These are phyloP conservation scores for Leptoclinus maculatus DNA, from an alignment of 2,797 vertebrate genomes.

Conservation along the genomic window DNA sequence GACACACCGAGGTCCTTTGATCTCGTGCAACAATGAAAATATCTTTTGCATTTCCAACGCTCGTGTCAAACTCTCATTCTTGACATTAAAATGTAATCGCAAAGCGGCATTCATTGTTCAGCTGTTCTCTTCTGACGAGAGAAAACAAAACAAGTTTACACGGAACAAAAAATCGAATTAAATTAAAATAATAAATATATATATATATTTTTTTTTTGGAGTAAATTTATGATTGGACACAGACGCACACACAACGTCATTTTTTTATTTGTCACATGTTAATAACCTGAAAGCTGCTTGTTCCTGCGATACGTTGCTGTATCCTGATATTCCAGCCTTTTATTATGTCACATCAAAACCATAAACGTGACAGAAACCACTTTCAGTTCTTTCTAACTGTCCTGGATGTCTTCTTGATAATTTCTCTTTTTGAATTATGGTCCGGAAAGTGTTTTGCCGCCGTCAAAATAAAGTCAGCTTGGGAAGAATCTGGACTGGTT, in stretches of 20 bases:
- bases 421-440: constrained; percentile 41
- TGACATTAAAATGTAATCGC: neutral
- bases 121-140: neutral
- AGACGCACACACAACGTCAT: too few species aligned
- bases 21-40: neutral
- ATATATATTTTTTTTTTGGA: neutral
- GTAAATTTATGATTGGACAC: neutral
- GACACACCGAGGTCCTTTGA: neutral
- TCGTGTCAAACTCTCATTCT: neutral
- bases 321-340: constrained; percentile 9
- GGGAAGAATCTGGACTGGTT: constrained; percentile 3
- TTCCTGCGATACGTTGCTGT: constrained; percentile 8
- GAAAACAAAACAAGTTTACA: neutral
- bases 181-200: neutral
- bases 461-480: constrained; percentile 14
- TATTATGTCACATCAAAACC: constrained; percentile 45
- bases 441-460: constrained; percentile 19
- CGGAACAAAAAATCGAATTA: neutral
- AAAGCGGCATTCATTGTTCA: neutral
- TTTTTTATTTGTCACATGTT: neutral
- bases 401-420: constrained; percentile 35
- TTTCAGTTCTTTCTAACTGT: constrained; percentile 44
- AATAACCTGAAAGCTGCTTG: constrained; percentile 28
- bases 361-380: constrained; percentile 28
- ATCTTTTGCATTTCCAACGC: neutral